Percentiles rank a stretch among this genome's conserved stretches.
Conservation (phyloP, 2,797 vertebrate species). For the Steatocranus sp. region DNA sequence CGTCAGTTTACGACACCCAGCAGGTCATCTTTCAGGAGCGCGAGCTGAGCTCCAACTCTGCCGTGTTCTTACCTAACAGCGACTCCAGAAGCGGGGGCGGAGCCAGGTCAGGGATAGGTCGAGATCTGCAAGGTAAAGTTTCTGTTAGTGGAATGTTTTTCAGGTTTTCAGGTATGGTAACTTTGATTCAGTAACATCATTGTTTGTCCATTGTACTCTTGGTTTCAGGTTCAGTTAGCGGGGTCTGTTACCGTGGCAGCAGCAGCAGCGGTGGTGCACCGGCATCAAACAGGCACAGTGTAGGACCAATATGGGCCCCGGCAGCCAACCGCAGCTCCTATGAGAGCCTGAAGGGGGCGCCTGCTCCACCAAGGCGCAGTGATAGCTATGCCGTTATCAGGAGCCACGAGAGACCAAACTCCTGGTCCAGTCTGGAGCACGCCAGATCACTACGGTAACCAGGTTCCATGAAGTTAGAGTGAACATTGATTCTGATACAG, state of each 20-base stretch:
- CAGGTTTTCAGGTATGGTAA: not conserved
- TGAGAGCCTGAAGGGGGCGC: slow-evolving; percentile 77
- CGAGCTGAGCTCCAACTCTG: slow-evolving; percentile 77
- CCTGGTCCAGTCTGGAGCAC: slow-evolving; percentile 84
- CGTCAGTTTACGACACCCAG: slow-evolving; percentile 79
- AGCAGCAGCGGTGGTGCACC: slow-evolving; percentile 42
- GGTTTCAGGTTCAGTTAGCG: slow-evolving; percentile 13
- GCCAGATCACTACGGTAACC: slow-evolving; percentile 65
- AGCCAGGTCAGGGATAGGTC: not conserved
- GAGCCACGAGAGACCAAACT: slow-evolving; percentile 84
- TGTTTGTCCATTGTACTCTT: not conserved
- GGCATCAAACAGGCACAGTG: slow-evolving; percentile 64
- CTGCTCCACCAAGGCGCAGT: slow-evolving; percentile 85
- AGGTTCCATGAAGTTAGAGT: not conserved
- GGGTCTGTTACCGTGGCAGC: slow-evolving; percentile 57
- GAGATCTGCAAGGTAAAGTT: slow-evolving; percentile 40
- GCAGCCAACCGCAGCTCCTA: slow-evolving; percentile 66
- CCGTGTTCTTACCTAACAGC: not conserved
- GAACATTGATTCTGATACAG: not conserved
- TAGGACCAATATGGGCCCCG: slow-evolving; percentile 68
- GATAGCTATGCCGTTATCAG: slow-evolving; percentile 88
- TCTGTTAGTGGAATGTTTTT: not conserved
- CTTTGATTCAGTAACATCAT: not conserved
- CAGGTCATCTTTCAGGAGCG: slow-evolving; percentile 83
- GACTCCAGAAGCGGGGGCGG: not conserved